A percentile compares a stretch with the other conserved stretches of the same genome.
phyloP scores from a whole-genome alignment of 2,888 invertebrate genomes.

The Linyphia triangularis region DNA sequence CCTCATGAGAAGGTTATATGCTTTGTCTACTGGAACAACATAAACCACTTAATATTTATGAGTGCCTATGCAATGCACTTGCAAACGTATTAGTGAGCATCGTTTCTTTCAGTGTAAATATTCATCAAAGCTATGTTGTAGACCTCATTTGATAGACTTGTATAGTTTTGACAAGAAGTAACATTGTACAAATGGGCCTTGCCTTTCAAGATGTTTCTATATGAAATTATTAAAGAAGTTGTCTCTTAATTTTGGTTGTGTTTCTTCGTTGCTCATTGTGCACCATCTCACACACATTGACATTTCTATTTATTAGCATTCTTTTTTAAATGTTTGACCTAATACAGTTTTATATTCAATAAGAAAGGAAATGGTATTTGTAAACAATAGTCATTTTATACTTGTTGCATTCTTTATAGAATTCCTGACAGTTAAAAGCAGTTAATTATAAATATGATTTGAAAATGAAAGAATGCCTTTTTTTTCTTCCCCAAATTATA shows the following conservation, averaged over 20 bases:
- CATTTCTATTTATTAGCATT: no score
- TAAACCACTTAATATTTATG: slow-evolving; percentile 7
- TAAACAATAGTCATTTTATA: no score
- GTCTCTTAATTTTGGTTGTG: slow-evolving; percentile 19
- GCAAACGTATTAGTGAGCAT: slow-evolving; percentile 42
- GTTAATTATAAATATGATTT: no score
- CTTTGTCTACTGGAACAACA: slow-evolving; percentile 25
- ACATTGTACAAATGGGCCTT: slow-evolving; percentile 71
- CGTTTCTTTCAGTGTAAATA: slow-evolving; percentile 67
- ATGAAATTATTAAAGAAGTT: slow-evolving; percentile 64
- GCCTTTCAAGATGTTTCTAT: slow-evolving; percentile 70
- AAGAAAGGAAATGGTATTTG: no score
- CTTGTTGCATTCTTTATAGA: no score
- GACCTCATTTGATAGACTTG: slow-evolving; percentile 69
- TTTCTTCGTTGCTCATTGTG: neutral
- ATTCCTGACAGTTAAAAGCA: no score
- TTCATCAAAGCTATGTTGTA: slow-evolving; percentile 69
- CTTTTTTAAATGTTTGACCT: no score
- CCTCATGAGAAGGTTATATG: slow-evolving; percentile 22
- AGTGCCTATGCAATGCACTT: slow-evolving; percentile 56
- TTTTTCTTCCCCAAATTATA: no score
- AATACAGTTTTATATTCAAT: no score
- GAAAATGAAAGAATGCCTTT: no score
- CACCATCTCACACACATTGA: no score
- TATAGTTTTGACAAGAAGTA: slow-evolving; percentile 73